These are phyloP conservation scores for Chrysogorgia sp. DNA, from an alignment of 92 coral and sea anemone genomes.

Conservation along the genomic window DNA sequence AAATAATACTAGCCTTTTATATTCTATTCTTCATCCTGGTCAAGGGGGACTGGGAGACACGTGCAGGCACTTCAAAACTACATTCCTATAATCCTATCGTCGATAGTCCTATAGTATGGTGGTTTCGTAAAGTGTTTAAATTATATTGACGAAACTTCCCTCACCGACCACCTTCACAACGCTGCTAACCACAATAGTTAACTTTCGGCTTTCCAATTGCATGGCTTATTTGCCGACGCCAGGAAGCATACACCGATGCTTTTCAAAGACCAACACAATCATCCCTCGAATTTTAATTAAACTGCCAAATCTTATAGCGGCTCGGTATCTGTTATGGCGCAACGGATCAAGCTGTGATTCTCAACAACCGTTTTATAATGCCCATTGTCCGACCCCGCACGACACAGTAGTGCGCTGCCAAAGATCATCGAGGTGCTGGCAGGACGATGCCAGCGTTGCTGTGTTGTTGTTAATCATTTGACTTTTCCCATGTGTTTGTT, in stretches of 20 bases:
- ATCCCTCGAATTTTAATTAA: slow-evolving; percentile 30
- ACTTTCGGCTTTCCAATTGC: neutral
- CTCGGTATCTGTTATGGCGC: slow-evolving; percentile 19
- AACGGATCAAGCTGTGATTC: slow-evolving; percentile 30
- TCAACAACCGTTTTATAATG: slow-evolving; percentile 38
- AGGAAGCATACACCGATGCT: slow-evolving; percentile 34
- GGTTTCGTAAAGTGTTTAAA: no score
- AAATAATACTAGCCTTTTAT: neutral
- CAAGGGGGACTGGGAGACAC: neutral
- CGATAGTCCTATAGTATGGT: no score
- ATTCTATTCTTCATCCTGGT: slow-evolving; percentile 4
- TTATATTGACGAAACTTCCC: no score
- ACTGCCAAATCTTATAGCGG: slow-evolving; percentile 37
- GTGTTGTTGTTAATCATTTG: neutral
- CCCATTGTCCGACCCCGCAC: slow-evolving; percentile 4
- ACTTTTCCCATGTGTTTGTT: slow-evolving; percentile 9
- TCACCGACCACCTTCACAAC: neutral
- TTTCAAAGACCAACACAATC: slow-evolving; percentile 7
- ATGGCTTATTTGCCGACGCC: neutral
- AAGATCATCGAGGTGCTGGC: neutral
- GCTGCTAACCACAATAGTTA: neutral
- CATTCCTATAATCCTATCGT: no score
- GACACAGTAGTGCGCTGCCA: slow-evolving; percentile 21
- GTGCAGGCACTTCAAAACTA: slow-evolving; percentile 9
- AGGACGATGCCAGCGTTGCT: neutral